These are phyloP conservation scores for Hypsopygia costalis DNA, from an alignment of 2,888 invertebrate species.

Conservation along the genomic window DNA sequence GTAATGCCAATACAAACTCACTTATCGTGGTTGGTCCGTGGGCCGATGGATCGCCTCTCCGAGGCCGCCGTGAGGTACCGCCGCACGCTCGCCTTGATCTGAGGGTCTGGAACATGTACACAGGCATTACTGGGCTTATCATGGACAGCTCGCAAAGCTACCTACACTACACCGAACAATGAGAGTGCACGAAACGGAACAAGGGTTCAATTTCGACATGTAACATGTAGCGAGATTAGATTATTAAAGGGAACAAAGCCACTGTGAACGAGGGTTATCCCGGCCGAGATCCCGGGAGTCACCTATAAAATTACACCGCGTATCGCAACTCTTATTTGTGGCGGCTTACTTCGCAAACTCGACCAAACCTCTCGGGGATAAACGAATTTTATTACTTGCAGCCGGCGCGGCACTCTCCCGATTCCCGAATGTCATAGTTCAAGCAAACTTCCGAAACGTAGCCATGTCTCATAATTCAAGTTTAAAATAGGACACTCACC, in stretches of 20 bases:
- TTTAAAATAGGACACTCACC: slow-evolving; percentile 81
- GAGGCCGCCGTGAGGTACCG: slow-evolving; percentile 84
- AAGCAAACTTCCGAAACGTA: slow-evolving; percentile 19
- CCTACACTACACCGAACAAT: slow-evolving; percentile 12
- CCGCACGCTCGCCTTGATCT: slow-evolving; percentile 90
- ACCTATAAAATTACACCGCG: slow-evolving; percentile 56
- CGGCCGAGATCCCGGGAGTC: slow-evolving; percentile 52
- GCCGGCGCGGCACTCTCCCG: slow-evolving; percentile 30
- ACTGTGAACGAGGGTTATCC: slow-evolving; percentile 47
- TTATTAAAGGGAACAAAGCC: slow-evolving; percentile 54
- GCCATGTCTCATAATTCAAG: slow-evolving; percentile 21
- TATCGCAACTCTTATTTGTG: slow-evolving; percentile 55
- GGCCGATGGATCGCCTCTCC: slow-evolving; percentile 55
- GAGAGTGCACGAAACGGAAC: slow-evolving; percentile 18
- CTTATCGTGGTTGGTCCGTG: slow-evolving; percentile 66
- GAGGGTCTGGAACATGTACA: slow-evolving; percentile 85
- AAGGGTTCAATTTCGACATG: slow-evolving; percentile 17
- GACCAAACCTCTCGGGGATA: slow-evolving; percentile 53
- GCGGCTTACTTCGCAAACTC: slow-evolving; percentile 54
- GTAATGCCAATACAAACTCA: slow-evolving; percentile 34
- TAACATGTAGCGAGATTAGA: slow-evolving; percentile 32
- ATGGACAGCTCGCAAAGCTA: slow-evolving; percentile 24
- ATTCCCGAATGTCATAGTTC: slow-evolving; percentile 38
- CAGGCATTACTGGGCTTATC: slow-evolving; percentile 10
- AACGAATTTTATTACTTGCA: slow-evolving; percentile 55